Conservation (phyloP, 2,797 vertebrate genomes). For the Crocidura indochinensis region DNA sequence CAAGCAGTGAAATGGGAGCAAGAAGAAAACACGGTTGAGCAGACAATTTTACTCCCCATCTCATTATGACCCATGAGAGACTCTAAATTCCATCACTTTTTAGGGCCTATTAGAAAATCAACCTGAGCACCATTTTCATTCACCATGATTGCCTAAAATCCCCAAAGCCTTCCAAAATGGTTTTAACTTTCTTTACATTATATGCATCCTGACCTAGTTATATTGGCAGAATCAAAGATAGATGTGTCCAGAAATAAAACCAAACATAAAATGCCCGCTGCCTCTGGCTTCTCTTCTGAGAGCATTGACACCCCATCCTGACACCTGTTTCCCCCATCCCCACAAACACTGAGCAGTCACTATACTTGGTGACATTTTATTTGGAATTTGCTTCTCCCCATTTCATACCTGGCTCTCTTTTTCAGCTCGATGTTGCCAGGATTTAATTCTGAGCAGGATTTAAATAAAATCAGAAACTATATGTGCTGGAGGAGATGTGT, state of each 20-base stretch:
- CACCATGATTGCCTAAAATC: not conserved
- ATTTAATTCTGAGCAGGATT: slow-evolving; percentile 82
- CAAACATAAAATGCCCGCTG: not conserved
- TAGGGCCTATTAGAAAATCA: slow-evolving; percentile 6
- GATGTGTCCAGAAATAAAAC: slow-evolving; percentile 55
- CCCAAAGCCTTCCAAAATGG: not conserved
- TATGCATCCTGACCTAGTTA: slow-evolving; percentile 49
- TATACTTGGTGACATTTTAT: not conserved
- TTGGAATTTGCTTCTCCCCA: not conserved
- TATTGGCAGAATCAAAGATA: slow-evolving; percentile 18
- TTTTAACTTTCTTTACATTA: slow-evolving; percentile 46
- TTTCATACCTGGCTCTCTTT: slow-evolving; percentile 32
- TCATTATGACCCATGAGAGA: not conserved
- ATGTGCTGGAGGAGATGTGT: slow-evolving; percentile 59
- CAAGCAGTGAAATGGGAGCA: not conserved
- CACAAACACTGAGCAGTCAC: slow-evolving; percentile 10
- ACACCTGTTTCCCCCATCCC: not conserved
- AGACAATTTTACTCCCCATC: not conserved
- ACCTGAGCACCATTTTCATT: slow-evolving; percentile 41
- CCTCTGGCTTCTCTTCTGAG: not conserved
- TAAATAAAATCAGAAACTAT: slow-evolving; percentile 84
- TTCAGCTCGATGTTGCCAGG: slow-evolving; percentile 53
- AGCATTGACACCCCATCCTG: not conserved
- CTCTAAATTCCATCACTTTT: not conserved
- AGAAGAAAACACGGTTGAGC: not conserved